A percentile compares a stretch with the other conserved stretches of the same genome.
Evolutionary conservation across 2,113 vertebrate species (phyloP).

Genomic region (Oryzias woworae): DNA sequence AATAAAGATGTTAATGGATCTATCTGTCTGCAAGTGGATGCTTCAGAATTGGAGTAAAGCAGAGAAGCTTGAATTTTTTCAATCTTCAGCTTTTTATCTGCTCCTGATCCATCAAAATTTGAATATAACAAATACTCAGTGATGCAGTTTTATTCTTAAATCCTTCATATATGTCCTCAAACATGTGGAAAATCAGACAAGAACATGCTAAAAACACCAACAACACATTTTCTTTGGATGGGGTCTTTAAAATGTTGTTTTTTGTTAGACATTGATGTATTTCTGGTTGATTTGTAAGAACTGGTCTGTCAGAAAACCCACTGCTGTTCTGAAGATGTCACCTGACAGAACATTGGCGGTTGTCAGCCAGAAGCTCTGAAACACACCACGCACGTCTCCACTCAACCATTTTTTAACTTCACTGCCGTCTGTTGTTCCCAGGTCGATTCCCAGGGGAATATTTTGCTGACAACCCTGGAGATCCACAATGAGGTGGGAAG

Average conservation of each 20-base stretch:
- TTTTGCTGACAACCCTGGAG: conserved; percentile 92
- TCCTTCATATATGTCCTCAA: too few relatives aligned
- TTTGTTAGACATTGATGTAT: conserved; percentile 19
- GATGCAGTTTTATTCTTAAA: too few relatives aligned
- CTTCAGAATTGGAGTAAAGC: too few relatives aligned
- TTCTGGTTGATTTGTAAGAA: conserved; percentile 58
- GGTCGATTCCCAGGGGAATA: conserved; percentile 96
- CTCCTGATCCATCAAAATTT: too few relatives aligned
- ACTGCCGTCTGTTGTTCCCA: conserved; percentile 55
- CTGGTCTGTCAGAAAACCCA: conserved; percentile 44
- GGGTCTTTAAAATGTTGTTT: conserved; percentile 10
- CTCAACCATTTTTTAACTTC: conserved; percentile 24
- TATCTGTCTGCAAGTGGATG: too few relatives aligned
- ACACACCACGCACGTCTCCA: conserved; percentile 26
- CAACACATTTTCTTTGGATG: too few relatives aligned
- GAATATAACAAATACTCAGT: too few relatives aligned
- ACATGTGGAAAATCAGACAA: too few relatives aligned
- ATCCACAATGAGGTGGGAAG: conserved; percentile 94
- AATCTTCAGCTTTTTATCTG: too few relatives aligned
- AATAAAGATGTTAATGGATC: too few relatives aligned
- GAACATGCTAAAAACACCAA: too few relatives aligned
- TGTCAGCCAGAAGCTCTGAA: conserved; percentile 11
- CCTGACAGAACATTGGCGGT: conserved; percentile 29
- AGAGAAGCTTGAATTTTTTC: too few relatives aligned
- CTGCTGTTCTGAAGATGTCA: conserved; percentile 33